A percentile compares a stretch with the other conserved stretches of the same genome.
Conservation (phyloP, 2,888 invertebrate species). For the Calameuta pallipes region DNA sequence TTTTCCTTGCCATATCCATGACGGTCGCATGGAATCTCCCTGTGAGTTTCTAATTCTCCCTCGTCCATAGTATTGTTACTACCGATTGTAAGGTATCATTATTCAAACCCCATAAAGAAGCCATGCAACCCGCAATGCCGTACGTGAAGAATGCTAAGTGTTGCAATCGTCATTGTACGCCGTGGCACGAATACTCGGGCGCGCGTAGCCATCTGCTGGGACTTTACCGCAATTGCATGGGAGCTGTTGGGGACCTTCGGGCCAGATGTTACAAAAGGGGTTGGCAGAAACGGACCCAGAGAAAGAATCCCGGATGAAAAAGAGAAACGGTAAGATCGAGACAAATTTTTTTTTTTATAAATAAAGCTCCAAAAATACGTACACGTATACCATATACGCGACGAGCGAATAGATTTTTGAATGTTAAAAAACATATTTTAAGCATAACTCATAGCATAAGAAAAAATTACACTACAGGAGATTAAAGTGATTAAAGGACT, state of each 20-base stretch:
- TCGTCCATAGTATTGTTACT: not conserved
- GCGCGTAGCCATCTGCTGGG: constrained; percentile 39
- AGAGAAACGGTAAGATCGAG: not conserved
- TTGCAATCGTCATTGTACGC: constrained; percentile 46
- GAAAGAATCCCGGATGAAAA: not conserved
- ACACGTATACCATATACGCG: not conserved
- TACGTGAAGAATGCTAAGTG: constrained; percentile 44
- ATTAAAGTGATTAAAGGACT: too few relatives aligned
- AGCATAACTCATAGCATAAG: too few relatives aligned
- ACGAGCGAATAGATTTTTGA: too few relatives aligned
- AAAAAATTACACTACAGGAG: too few relatives aligned
- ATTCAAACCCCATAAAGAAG: constrained; percentile 48
- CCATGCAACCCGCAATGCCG: constrained; percentile 32
- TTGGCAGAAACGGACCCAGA: not conserved
- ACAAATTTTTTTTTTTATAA: not conserved
- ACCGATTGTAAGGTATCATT: constrained; percentile 43
- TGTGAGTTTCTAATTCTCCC: not conserved
- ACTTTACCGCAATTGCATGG: constrained; percentile 40
- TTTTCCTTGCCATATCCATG: not conserved
- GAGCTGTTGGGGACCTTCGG: not conserved
- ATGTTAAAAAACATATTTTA: too few relatives aligned
- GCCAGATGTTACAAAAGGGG: constrained; percentile 30
- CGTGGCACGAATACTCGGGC: constrained; percentile 22
- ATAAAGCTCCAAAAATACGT: not conserved
- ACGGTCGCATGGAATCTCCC: not conserved